Conservation (phyloP, 2,888 invertebrate species). For the Conchocele bisecta region DNA sequence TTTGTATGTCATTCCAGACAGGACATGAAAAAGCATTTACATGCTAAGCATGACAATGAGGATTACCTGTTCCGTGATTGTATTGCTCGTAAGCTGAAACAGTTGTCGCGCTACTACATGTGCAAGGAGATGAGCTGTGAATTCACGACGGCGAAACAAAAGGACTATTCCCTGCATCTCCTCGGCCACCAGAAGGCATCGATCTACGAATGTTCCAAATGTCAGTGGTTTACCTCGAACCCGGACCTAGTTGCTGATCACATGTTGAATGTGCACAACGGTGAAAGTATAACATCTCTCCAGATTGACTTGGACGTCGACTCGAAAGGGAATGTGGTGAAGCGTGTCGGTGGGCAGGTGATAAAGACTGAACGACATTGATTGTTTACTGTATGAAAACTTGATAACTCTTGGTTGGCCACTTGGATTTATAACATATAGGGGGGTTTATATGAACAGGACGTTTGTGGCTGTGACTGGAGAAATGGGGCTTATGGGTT, state of each 20-base stretch:
- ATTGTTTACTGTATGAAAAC: too few relatives aligned
- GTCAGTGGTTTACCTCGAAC: slow-evolving; percentile 60
- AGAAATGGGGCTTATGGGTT: too few relatives aligned
- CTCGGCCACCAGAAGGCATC: slow-evolving; percentile 58
- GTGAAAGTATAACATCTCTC: slow-evolving; percentile 42
- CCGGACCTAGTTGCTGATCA: slow-evolving; percentile 44
- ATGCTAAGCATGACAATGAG: slow-evolving; percentile 57
- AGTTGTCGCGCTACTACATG: slow-evolving; percentile 63
- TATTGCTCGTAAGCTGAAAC: slow-evolving; percentile 54
- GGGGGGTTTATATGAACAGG: too few relatives aligned
- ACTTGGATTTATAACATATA: too few relatives aligned
- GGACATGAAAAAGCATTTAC: slow-evolving; percentile 66
- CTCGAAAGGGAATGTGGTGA: slow-evolving; percentile 41
- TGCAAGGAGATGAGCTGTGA: slow-evolving; percentile 62
- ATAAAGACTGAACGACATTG: slow-evolving; percentile 54
- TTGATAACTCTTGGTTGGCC: too few relatives aligned
- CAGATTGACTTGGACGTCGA: slow-evolving; percentile 58
- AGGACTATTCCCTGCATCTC: slow-evolving; percentile 56
- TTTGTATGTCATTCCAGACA: slow-evolving; percentile 33
- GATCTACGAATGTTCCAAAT: slow-evolving; percentile 65
- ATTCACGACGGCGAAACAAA: slow-evolving; percentile 47
- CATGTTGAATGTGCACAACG: slow-evolving; percentile 44
- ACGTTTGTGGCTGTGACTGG: too few relatives aligned
- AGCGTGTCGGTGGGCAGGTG: slow-evolving; percentile 53
- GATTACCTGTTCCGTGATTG: slow-evolving; percentile 65